phyloP scores from a whole-genome alignment of 1,140 invertebrate genomes.

The Aricia agestis region DNA sequence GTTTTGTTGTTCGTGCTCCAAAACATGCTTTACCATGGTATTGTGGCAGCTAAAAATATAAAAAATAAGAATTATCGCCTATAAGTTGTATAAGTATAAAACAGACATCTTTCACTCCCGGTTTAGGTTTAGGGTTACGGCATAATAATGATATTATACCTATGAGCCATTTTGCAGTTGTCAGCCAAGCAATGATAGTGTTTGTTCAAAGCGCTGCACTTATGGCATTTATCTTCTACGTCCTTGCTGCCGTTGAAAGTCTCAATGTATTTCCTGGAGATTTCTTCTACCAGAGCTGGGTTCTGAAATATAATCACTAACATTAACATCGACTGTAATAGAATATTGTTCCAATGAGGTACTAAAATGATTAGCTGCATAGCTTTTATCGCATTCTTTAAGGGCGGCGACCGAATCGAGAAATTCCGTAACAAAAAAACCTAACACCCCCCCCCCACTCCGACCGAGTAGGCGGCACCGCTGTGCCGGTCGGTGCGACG shows the following conservation, averaged over 20 bases:
- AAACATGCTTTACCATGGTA: conserved; percentile 88
- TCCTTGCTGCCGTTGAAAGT: conserved; percentile 70
- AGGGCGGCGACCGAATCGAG: too few relatives aligned
- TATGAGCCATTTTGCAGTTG: conserved; percentile 82
- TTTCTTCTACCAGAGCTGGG: conserved; percentile 77
- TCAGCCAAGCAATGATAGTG: conserved; percentile 88
- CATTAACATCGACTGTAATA: too few relatives aligned
- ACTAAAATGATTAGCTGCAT: too few relatives aligned
- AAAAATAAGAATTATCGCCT: too few relatives aligned
- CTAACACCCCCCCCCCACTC: too few relatives aligned
- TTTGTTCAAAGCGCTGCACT: conserved; percentile 81
- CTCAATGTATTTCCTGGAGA: conserved; percentile 74
- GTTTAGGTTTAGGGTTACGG: conserved; percentile 13
- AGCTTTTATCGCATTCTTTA: too few relatives aligned
- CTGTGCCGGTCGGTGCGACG: too few relatives aligned
- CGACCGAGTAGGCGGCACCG: too few relatives aligned
- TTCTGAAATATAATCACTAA: conserved; percentile 77
- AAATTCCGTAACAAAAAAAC: too few relatives aligned
- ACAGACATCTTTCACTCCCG: too few relatives aligned
- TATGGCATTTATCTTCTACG: conserved; percentile 80
- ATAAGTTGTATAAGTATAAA: too few relatives aligned
- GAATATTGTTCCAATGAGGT: too few relatives aligned
- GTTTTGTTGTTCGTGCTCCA: conserved; percentile 91
- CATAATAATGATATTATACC: conserved; percentile 63
- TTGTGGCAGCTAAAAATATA: conserved; percentile 79